Evolutionary conservation across 1,140 invertebrate species (phyloP).

Genomic region (Lycorma delicatula): DNA sequence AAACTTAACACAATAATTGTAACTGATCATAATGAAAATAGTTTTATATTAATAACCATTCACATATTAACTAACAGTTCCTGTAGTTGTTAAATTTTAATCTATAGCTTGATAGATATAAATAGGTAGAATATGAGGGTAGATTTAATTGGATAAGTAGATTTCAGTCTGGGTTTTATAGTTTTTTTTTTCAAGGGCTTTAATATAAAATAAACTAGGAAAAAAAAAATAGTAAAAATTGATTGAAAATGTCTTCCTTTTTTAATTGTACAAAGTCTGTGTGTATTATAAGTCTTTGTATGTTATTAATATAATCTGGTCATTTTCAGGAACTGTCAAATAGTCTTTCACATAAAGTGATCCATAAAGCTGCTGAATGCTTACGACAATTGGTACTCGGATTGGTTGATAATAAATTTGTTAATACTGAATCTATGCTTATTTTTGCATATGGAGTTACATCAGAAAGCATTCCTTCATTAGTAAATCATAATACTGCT

Average conservation of each 20-base stretch:
- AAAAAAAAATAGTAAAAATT: not conserved
- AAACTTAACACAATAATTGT: too few relatives aligned
- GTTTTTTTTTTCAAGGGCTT: too few relatives aligned
- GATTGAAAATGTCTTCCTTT: slow-evolving; percentile 9
- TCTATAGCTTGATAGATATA: too few relatives aligned
- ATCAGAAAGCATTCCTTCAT: slow-evolving; percentile 65
- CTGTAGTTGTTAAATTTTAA: too few relatives aligned
- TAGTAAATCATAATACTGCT: slow-evolving; percentile 34
- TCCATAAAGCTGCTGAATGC: slow-evolving; percentile 71
- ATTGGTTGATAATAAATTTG: slow-evolving; percentile 67
- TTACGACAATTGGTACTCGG: slow-evolving; percentile 69
- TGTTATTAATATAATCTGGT: slow-evolving; percentile 4
- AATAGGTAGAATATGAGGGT: too few relatives aligned
- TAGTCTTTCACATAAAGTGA: slow-evolving; percentile 68
- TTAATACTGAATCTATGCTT: slow-evolving; percentile 61
- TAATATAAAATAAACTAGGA: too few relatives aligned
- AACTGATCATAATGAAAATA: too few relatives aligned
- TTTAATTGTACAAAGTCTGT: too few relatives aligned
- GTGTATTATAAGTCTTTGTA: not conserved
- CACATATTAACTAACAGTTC: too few relatives aligned
- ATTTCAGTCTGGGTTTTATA: too few relatives aligned
- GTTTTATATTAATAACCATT: too few relatives aligned
- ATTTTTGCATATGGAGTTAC: slow-evolving; percentile 73
- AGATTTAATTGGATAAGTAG: too few relatives aligned
- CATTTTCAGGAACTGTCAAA: slow-evolving; percentile 47